Base-by-base conservation (phyloP, 2,888 invertebrate genomes). In the Lamellibrachia columna region DNA sequence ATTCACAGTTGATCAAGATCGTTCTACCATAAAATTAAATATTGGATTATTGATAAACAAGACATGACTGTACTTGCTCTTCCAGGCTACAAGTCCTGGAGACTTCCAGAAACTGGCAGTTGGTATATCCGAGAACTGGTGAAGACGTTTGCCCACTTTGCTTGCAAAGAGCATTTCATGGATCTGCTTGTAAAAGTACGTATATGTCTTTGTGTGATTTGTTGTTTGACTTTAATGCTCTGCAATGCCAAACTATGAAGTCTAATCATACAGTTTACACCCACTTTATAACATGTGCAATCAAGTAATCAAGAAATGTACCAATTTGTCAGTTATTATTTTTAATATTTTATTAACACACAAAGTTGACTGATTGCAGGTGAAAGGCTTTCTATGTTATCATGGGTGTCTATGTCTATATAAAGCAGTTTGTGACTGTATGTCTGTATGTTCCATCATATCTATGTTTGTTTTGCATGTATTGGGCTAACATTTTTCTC, bases 111-210 rank as follows among this genome's bases (percentile, higher is more conserved):
- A 90, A 75, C 95, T 15, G 96, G 96, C 0, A 95, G 95, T 92
- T 96, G 96, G 96, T 96, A 95, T 94, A 95, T 96, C 28, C 95
- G 96, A 92, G 95, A 95, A 52, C 93, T 96, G 40, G 96, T 96
- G 9, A 94, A 95, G 92, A 94, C 96, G 2, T 95, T 96, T 93
- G 95, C 95, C 95, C 94, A 95, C 91, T 94, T 95, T 93, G 95
- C 96, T 90, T 90, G 92, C 60, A 40, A 52, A 52, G 91, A 92
- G 52, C 92, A 93, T 60, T 40, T 93, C 4, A 15, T 58, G 52
- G 92, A 92, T 52, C 53, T 93, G 53, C 92, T 93, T 15, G 91
- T 91, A 22, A 91, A 91, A 92, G 93, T 93, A 93, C n/a, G 91
- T 22, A 2, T 22, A 28, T 53, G 3, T 0, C 40, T 90, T 11